A percentile compares a stretch with the other conserved stretches of the same genome.
These are phyloP conservation scores for Telmatherina bonti DNA, from an alignment of 2,797 vertebrate species.

Conservation along the genomic window DNA sequence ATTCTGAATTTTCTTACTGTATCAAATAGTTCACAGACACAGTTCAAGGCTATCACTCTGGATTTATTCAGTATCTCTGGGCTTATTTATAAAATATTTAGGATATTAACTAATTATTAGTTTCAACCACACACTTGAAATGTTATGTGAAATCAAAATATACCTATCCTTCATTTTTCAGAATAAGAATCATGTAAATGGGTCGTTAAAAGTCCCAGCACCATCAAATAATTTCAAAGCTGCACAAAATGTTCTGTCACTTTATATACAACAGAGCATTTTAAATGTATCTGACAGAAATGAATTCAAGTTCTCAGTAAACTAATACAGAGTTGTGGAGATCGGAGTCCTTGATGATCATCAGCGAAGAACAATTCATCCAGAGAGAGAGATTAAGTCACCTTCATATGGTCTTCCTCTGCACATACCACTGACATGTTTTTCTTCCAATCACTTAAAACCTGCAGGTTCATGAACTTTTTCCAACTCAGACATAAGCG, in stretches of 20 bases:
- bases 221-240: conserved; percentile 2
- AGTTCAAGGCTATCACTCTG: not conserved
- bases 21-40: not conserved
- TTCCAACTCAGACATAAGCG: not conserved
- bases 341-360: not conserved
- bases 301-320: conserved; percentile 11
- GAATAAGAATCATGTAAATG: not conserved
- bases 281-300: conserved; percentile 2
- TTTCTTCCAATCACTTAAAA: not conserved
- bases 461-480: not conserved
- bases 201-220: not conserved
- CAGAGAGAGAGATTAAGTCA: conserved; percentile 13
- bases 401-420: not conserved
- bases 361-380: conserved; percentile 2
- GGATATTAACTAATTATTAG: not conserved
- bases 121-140: not conserved
- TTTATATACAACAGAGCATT: conserved; percentile 17
- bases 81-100: conserved; percentile 8
- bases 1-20: not conserved
- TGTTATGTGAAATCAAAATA: conserved; percentile 12
- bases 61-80: conserved; percentile 21
- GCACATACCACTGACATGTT: not conserved
- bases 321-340: conserved; percentile 11
- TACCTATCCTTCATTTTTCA: conserved; percentile 10
- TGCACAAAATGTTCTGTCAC: not conserved